Evolutionary conservation across 2,888 invertebrate genomes (phyloP).

Genomic region (Drosophila diplacantha): DNA sequence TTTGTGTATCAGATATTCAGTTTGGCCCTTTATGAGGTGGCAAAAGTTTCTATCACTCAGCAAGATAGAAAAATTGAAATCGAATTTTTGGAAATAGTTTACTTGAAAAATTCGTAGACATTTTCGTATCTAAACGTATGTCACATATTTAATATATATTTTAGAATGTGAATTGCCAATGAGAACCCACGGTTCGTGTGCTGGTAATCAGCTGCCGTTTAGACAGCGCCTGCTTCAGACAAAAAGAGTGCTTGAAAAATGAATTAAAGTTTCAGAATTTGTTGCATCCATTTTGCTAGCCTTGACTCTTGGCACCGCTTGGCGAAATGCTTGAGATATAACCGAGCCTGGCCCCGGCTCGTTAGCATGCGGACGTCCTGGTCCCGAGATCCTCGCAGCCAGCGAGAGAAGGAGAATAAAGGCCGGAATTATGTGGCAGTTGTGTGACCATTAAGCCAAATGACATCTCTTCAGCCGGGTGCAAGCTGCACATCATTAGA

Average conservation of each 20-base stretch:
- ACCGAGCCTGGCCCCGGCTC: constrained; percentile 19
- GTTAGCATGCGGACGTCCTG: constrained; percentile 17
- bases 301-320: constrained; percentile 30
- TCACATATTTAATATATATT: background rate
- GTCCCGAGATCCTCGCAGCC: background rate
- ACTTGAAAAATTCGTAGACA: background rate
- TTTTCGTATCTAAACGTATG: background rate
- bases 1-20: background rate
- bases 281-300: constrained; percentile 33
- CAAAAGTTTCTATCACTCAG: no score
- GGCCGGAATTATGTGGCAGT: constrained; percentile 24
- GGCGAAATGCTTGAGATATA: constrained; percentile 23
- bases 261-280: constrained; percentile 44
- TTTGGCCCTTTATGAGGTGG: background rate
- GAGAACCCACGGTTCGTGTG: constrained; percentile 8
- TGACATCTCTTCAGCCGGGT: constrained; percentile 23
- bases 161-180: background rate
- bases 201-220: constrained; percentile 37
- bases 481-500: constrained; percentile 33
- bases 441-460: constrained; percentile 38
- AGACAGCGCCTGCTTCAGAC: constrained; percentile 36
- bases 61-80: no score
- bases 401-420: background rate
- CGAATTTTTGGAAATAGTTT: no score
- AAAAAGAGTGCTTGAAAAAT: constrained; percentile 42